Percentiles rank a stretch among this genome's conserved stretches.
These are phyloP conservation scores for Gymnocheta viridis DNA, from an alignment of 2,888 invertebrate genomes.

Conservation along the genomic window DNA sequence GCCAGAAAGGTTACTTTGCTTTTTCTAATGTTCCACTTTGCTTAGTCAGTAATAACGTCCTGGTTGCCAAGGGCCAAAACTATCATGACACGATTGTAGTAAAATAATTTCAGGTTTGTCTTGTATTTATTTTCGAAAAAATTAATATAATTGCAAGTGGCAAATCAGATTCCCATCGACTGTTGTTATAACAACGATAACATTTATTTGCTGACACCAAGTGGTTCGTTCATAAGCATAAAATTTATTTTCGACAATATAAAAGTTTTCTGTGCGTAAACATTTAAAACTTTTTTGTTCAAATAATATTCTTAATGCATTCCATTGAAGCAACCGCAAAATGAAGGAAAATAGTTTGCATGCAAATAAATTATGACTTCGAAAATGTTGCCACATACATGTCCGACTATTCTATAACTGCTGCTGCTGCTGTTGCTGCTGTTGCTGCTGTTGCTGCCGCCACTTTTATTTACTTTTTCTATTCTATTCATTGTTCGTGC, in stretches of 20 bases:
- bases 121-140: not conserved
- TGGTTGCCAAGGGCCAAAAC: no score
- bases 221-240: no score
- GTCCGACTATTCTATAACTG: constrained; percentile 31
- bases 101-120: no score
- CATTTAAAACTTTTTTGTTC: not conserved
- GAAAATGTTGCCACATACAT: constrained; percentile 24
- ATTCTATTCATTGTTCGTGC: constrained; percentile 67
- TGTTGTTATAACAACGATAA: not conserved
- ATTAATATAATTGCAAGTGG: no score
- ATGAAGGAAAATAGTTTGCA: constrained; percentile 10
- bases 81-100: no score
- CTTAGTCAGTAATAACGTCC: no score
- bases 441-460: constrained; percentile 25
- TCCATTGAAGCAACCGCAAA: not conserved
- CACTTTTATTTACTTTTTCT: constrained; percentile 64
- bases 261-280: not conserved
- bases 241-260: not conserved
- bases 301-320: constrained; percentile 2
- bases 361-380: constrained; percentile 46
- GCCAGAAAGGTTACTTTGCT: no score
- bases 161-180: no score
- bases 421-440: constrained; percentile 22
- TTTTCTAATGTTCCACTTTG: no score
- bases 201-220: not conserved